A percentile compares a stretch with the other conserved stretches of the same genome.
phyloP scores from a whole-genome alignment of 2,888 invertebrate species.

The Deilephila elpenor region DNA sequence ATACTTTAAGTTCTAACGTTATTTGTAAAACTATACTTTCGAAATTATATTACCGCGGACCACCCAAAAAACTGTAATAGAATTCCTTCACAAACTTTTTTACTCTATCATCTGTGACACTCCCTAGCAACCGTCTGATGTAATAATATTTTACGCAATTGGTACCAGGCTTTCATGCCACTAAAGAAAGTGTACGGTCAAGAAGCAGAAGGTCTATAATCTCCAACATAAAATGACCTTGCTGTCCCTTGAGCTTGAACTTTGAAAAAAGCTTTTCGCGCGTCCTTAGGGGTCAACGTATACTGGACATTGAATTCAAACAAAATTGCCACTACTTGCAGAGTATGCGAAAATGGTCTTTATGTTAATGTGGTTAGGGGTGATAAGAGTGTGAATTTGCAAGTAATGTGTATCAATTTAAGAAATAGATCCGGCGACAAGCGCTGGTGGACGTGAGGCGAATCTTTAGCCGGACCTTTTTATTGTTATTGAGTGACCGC shows the following conservation, averaged over 20 bases:
- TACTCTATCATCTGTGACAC: slow-evolving; percentile 57
- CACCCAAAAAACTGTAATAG: slow-evolving; percentile 43
- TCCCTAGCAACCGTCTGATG: slow-evolving; percentile 58
- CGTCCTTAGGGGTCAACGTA: slow-evolving; percentile 4
- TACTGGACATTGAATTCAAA: slow-evolving; percentile 32
- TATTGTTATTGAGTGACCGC: slow-evolving; percentile 78
- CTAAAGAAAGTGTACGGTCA: slow-evolving; percentile 68
- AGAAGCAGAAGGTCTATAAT: slow-evolving; percentile 51
- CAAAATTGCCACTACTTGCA: slow-evolving; percentile 33
- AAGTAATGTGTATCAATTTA: slow-evolving; percentile 80
- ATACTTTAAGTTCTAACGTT: neutral
- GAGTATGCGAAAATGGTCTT: slow-evolving; percentile 45
- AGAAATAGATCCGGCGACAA: slow-evolving; percentile 77
- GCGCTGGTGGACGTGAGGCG: slow-evolving; percentile 73
- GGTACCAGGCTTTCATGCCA: slow-evolving; percentile 72
- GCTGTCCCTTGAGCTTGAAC: slow-evolving; percentile 37
- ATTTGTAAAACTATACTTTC: slow-evolving; percentile 3
- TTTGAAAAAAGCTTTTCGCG: slow-evolving; percentile 9
- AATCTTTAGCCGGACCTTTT: slow-evolving; percentile 73
- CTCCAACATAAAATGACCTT: slow-evolving; percentile 41
- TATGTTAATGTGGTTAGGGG: slow-evolving; percentile 48
- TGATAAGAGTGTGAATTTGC: slow-evolving; percentile 45
- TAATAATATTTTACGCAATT: slow-evolving; percentile 78
- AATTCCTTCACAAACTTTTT: slow-evolving; percentile 51
- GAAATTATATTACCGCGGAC: slow-evolving; percentile 25